Conservation (phyloP, 2,888 invertebrate genomes). For the Stegophylla sp. region DNA sequence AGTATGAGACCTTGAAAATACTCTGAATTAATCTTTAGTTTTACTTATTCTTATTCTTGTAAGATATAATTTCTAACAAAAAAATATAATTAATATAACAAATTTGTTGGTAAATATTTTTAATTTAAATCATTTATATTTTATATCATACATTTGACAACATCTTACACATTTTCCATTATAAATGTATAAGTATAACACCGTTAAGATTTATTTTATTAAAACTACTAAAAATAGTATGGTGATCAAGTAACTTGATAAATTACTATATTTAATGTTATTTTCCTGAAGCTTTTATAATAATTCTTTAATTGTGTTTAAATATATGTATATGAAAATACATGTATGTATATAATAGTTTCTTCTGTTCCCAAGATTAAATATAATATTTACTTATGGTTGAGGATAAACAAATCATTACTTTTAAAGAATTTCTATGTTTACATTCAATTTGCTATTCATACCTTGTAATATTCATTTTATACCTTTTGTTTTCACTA, state of each 20-base stretch:
- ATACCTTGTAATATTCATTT: slow-evolving; percentile 3
- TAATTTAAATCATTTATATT: not conserved
- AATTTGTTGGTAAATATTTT: not conserved
- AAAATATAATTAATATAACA: slow-evolving; percentile 1
- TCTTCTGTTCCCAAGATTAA: not conserved
- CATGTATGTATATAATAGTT: not conserved
- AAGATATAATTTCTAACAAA: slow-evolving; percentile 14
- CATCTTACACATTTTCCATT: not conserved
- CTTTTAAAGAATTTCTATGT: slow-evolving; percentile 15
- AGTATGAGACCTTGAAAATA: not conserved
- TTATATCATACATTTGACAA: not conserved
- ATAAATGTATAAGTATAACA: not conserved
- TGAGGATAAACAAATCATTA: slow-evolving; percentile 28
- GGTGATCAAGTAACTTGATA: not conserved
- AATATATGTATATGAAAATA: too few relatives aligned
- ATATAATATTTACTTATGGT: slow-evolving; percentile 33
- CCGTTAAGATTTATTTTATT: not conserved
- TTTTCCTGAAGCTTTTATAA: slow-evolving; percentile 21
- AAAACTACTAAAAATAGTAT: slow-evolving; percentile 37
- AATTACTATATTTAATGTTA: not conserved
- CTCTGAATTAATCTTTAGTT: not conserved
- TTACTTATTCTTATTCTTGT: not conserved
- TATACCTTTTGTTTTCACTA: not conserved
- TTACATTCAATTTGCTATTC: slow-evolving; percentile 3
- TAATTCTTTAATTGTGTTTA: not conserved